phyloP scores from a whole-genome alignment of 1,140 invertebrate species.

The Triops cancriformis region DNA sequence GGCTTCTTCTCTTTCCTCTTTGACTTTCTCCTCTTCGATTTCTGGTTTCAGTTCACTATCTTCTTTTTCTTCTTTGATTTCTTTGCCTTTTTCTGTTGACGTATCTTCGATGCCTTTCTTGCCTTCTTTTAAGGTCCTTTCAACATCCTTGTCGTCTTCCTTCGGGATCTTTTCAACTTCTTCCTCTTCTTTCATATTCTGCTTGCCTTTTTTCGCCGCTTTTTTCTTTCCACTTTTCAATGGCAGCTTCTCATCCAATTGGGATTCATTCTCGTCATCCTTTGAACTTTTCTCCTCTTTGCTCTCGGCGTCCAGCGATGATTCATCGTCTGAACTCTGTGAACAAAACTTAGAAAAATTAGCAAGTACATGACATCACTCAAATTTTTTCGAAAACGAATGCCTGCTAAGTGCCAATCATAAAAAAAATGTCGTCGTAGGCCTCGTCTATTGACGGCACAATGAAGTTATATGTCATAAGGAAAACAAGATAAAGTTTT shows the following conservation, averaged over 20 bases:
- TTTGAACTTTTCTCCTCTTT: background rate
- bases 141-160: background rate
- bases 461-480: no score
- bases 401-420: no score
- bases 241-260: background rate
- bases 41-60: background rate
- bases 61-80: slow-evolving; percentile 15
- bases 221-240: no score
- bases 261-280: background rate
- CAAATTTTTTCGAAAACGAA: no score
- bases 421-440: no score
- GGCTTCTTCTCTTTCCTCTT: slow-evolving; percentile 4
- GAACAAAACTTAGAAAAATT: no score
- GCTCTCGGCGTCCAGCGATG: background rate
- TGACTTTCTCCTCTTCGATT: no score
- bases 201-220: background rate
- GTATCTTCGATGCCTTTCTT: background rate
- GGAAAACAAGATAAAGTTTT: no score
- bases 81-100: background rate
- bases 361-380: no score
- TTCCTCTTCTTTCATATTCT: background rate
- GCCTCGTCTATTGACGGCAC: no score
- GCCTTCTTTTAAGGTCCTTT: background rate
- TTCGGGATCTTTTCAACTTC: background rate
- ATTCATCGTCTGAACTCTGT: background rate